phyloP scores from a whole-genome alignment of 2,888 invertebrate genomes.

The Dioctria linearis region DNA sequence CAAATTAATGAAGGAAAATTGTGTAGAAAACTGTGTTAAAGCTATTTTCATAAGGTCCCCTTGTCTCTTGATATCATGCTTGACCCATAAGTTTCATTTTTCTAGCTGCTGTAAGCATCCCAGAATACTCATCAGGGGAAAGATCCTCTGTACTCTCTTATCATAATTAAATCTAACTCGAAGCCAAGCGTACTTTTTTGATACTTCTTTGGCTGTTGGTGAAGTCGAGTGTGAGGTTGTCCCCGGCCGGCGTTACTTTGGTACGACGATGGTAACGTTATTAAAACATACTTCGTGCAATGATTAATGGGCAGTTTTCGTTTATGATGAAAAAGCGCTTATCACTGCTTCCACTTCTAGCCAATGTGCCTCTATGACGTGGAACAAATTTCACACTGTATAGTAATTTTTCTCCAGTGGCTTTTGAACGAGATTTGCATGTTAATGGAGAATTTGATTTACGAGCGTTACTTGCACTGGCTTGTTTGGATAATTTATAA shows the following conservation, averaged over 20 bases:
- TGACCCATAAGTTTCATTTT: constrained; percentile 44
- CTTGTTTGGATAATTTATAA: constrained; percentile 38
- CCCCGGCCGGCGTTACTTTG: constrained; percentile 36
- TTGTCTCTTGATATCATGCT: constrained; percentile 38
- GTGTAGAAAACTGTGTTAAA: constrained; percentile 15
- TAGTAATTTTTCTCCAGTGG: constrained; percentile 50
- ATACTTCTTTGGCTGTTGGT: constrained; percentile 28
- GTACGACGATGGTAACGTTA: constrained; percentile 39
- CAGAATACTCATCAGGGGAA: constrained; percentile 33
- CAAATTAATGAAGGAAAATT: constrained; percentile 22
- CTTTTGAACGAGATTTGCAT: constrained; percentile 48
- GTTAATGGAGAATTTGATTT: constrained; percentile 52
- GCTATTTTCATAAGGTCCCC: constrained; percentile 16
- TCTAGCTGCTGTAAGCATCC: constrained; percentile 14
- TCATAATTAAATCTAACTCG: constrained; percentile 57
- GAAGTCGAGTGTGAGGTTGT: constrained; percentile 12
- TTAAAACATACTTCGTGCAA: constrained; percentile 56
- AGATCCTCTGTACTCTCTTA: constrained; percentile 47
- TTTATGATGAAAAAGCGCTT: constrained; percentile 48
- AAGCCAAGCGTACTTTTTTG: constrained; percentile 53
- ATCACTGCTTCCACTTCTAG: constrained; percentile 45
- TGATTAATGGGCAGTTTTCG: constrained; percentile 56
- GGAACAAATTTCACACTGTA: constrained; percentile 49
- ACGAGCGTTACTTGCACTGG: constrained; percentile 26
- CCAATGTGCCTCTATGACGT: constrained; percentile 47